These are phyloP conservation scores for Nephrotoma appendiculata DNA, from an alignment of 2,888 invertebrate genomes.

Conservation along the genomic window DNA sequence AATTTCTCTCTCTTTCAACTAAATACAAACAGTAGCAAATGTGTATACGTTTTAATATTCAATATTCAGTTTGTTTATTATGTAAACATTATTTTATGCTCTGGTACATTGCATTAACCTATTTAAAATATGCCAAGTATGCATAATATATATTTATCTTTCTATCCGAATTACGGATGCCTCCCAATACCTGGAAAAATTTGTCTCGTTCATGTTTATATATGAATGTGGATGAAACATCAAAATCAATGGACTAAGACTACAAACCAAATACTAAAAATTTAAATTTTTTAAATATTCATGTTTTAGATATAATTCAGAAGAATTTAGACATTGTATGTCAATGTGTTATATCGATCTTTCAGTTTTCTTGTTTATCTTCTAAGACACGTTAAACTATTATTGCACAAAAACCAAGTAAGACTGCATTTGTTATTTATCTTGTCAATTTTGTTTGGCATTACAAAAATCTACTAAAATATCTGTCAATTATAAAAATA, in stretches of 20 bases:
- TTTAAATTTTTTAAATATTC: neutral
- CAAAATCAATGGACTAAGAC: neutral
- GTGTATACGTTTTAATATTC: neutral
- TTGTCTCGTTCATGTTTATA: neutral
- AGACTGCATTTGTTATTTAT: neutral
- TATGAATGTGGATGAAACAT: neutral
- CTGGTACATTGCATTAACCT: neutral
- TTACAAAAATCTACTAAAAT: too few species aligned
- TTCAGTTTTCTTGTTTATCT: neutral
- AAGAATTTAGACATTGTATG: neutral
- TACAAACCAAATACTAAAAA: neutral
- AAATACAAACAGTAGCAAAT: too few species aligned
- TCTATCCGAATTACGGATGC: too few species aligned
- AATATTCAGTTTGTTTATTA: neutral
- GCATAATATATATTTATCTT: too few species aligned
- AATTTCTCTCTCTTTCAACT: too few species aligned
- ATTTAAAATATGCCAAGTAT: neutral
- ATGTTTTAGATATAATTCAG: neutral
- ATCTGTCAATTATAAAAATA: neutral
- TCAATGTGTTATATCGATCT: neutral
- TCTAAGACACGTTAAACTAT: neutral
- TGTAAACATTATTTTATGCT: neutral
- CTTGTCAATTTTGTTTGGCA: neutral
- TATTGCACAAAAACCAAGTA: neutral
- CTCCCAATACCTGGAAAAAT: neutral